Conservation (phyloP, 2,888 invertebrate species). For the Spodoptera picta region DNA sequence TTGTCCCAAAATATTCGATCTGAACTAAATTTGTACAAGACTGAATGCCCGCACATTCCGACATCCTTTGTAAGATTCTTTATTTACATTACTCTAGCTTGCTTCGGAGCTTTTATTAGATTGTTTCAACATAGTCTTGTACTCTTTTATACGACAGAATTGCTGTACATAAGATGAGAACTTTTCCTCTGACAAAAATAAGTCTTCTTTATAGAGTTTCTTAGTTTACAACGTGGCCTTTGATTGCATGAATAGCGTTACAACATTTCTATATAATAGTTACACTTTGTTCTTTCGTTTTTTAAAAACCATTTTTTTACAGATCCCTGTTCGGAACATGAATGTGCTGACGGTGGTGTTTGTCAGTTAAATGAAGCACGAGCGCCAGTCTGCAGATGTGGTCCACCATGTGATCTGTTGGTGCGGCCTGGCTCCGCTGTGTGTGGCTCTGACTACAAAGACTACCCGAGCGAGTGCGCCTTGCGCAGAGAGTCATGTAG, state of each 20-base stretch:
- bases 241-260: slow-evolving; percentile 1
- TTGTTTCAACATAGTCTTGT: slow-evolving; percentile 69
- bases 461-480: slow-evolving; percentile 94
- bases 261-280: not conserved
- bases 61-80: slow-evolving; percentile 80
- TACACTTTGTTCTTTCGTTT: not conserved
- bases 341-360: slow-evolving; percentile 93
- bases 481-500: slow-evolving; percentile 94
- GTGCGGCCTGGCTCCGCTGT: slow-evolving; percentile 91
- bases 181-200: slow-evolving; percentile 17
- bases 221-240: not conserved
- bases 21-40: slow-evolving; percentile 84
- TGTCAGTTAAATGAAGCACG: slow-evolving; percentile 95
- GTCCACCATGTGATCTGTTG: slow-evolving; percentile 92
- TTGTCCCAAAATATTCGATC: slow-evolving; percentile 83
- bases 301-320: slow-evolving; percentile 45
- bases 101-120: slow-evolving; percentile 81
- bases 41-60: slow-evolving; percentile 82
- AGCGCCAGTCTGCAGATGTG: slow-evolving; percentile 94
- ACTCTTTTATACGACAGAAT: slow-evolving; percentile 44
- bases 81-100: slow-evolving; percentile 81
- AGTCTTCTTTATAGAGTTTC: slow-evolving; percentile 13
- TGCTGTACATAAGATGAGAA: slow-evolving; percentile 33
- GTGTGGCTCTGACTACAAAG: slow-evolving; percentile 93
- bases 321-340: slow-evolving; percentile 95